phyloP scores from a whole-genome alignment of 2,113 vertebrate species.

The Crotalus helleri region DNA sequence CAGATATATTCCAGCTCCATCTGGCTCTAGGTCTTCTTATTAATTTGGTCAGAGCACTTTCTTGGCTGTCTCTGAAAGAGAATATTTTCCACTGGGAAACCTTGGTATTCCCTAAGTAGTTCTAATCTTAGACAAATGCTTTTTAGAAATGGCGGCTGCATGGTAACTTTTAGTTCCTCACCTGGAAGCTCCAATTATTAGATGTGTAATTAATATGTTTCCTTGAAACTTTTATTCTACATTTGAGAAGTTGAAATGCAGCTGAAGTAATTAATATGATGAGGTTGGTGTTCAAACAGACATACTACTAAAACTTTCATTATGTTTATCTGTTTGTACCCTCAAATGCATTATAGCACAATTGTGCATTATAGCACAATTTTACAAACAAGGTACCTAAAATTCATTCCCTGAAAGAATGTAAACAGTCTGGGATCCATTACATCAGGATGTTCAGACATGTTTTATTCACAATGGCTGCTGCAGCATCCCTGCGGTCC shows the following conservation, averaged over 20 bases:
- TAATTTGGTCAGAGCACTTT: neutral
- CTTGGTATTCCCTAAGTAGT: neutral
- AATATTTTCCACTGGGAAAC: neutral
- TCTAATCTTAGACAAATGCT: neutral
- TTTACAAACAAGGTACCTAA: neutral
- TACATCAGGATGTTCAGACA: neutral
- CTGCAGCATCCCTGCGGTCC: neutral
- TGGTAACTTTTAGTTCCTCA: neutral
- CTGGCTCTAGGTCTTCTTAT: neutral
- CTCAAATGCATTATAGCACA: neutral
- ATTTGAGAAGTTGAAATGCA: neutral
- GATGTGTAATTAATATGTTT: neutral
- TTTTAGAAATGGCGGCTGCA: neutral
- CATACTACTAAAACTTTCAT: neutral
- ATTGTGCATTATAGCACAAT: neutral
- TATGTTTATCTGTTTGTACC: neutral
- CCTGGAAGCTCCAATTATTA: neutral
- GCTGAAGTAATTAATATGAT: neutral
- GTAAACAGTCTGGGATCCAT: neutral
- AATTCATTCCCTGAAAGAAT: neutral
- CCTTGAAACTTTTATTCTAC: neutral
- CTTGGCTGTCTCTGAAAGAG: neutral
- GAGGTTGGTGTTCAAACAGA: neutral
- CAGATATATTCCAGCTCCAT: neutral
- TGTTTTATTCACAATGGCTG: neutral